Evolutionary conservation across 1,140 invertebrate species (phyloP).

Genomic region (Ceratosolen fusciceps): DNA sequence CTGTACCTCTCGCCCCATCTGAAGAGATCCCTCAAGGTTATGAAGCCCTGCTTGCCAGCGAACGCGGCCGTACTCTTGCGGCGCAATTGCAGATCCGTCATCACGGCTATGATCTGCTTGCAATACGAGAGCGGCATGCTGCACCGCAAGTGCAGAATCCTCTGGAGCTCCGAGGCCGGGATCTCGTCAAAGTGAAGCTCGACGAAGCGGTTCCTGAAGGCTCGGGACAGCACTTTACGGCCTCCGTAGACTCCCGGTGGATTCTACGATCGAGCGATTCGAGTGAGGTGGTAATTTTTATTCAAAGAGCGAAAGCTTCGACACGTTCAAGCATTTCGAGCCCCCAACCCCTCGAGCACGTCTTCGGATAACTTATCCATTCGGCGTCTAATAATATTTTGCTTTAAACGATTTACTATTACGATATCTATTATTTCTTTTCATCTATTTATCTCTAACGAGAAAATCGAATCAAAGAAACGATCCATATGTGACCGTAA

Average conservation of each 20-base stretch:
- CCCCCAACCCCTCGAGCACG: too few relatives aligned
- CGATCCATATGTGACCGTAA: too few relatives aligned
- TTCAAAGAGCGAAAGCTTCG: too few relatives aligned
- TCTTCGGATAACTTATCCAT: too few relatives aligned
- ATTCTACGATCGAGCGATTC: slow-evolving; percentile 88
- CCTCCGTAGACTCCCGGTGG: slow-evolving; percentile 98
- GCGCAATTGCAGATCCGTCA: slow-evolving; percentile 90
- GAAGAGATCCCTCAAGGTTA: slow-evolving; percentile 96
- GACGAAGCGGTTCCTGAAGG: slow-evolving; percentile 97
- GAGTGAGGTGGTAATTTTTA: too few relatives aligned
- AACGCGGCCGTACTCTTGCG: slow-evolving; percentile 90
- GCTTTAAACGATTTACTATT: too few relatives aligned
- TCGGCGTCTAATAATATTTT: too few relatives aligned
- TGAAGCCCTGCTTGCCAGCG: slow-evolving; percentile 94
- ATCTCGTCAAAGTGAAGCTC: slow-evolving; percentile 98
- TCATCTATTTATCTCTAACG: too few relatives aligned
- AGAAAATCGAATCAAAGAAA: too few relatives aligned
- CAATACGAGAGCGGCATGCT: slow-evolving; percentile 89
- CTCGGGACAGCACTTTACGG: slow-evolving; percentile 93
- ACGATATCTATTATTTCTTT: too few relatives aligned
- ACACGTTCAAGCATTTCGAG: too few relatives aligned
- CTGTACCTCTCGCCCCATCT: slow-evolving; percentile 97
- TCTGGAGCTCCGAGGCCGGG: slow-evolving; percentile 88
- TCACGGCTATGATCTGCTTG: slow-evolving; percentile 92
- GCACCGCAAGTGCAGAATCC: slow-evolving; percentile 92